Evolutionary conservation across 2,888 invertebrate species (phyloP).

Genomic region (Drosophila setosimentum): DNA sequence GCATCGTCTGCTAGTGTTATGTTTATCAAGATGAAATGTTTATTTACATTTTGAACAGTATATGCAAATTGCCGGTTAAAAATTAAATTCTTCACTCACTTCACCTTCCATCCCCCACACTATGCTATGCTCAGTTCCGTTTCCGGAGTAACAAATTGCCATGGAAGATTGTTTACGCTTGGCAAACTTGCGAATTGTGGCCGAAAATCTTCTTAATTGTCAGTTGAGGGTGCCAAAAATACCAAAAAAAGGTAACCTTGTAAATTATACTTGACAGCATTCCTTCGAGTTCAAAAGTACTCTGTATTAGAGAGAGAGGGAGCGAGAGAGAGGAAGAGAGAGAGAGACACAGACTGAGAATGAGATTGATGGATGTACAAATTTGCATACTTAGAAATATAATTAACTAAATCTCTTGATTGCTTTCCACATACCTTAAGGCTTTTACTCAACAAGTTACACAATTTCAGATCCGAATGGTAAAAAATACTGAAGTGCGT

Average conservation of each 20-base stretch:
- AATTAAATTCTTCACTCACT: constrained; percentile 13
- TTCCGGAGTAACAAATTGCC: constrained; percentile 43
- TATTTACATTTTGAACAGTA: constrained; percentile 62
- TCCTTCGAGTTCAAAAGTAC: neutral
- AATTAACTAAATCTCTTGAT: neutral
- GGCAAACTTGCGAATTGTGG: constrained; percentile 32
- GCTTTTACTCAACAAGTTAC: too few relatives aligned
- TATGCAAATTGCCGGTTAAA: constrained; percentile 56
- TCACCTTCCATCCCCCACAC: neutral
- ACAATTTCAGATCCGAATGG: too few relatives aligned
- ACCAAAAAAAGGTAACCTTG: constrained; percentile 28
- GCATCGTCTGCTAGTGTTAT: constrained; percentile 57
- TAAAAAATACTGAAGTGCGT: neutral
- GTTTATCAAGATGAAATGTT: constrained; percentile 52
- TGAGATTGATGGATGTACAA: neutral
- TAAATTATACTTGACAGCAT: constrained; percentile 34
- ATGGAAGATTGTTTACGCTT: constrained; percentile 42
- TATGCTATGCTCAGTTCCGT: constrained; percentile 44
- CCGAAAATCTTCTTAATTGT: constrained; percentile 58
- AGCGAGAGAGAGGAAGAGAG: neutral
- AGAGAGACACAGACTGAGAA: neutral
- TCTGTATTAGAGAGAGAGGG: neutral
- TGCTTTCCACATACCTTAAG: neutral
- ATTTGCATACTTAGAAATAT: neutral
- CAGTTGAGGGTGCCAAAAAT: constrained; percentile 15